Evolutionary conservation across 2,797 vertebrate genomes (phyloP).

Genomic region (Buphagus erythrorhynchus): DNA sequence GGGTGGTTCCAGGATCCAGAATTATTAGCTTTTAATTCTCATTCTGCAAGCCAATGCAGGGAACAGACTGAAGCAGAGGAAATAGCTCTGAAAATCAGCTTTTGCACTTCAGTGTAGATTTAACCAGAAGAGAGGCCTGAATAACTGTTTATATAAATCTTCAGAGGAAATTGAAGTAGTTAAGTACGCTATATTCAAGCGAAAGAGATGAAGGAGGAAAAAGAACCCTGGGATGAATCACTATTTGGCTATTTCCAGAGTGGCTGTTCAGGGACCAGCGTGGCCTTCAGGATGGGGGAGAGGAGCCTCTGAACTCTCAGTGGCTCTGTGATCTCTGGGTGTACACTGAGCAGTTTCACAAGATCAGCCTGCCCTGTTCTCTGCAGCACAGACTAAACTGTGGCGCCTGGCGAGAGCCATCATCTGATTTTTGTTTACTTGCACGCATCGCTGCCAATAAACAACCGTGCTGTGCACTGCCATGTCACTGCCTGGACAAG

Average conservation of each 20-base stretch:
- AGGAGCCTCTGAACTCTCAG: background rate
- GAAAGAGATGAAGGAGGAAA: background rate
- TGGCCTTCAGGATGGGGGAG: background rate
- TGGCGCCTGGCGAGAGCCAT: background rate
- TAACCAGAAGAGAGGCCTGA: background rate
- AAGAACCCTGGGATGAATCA: constrained; percentile 38
- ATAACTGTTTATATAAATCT: constrained; percentile 22
- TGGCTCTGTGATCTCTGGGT: background rate
- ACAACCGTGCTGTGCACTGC: background rate
- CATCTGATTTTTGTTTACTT: constrained; percentile 17
- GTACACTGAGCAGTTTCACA: background rate
- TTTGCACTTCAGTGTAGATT: background rate
- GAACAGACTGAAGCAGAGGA: background rate
- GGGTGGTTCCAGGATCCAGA: background rate
- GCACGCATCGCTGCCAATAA: background rate
- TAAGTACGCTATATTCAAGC: background rate
- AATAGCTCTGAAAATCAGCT: constrained; percentile 7
- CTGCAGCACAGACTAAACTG: background rate
- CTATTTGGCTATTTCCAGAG: constrained; percentile 30
- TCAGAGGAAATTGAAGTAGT: constrained; percentile 27
- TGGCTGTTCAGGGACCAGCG: background rate
- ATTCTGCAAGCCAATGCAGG: background rate
- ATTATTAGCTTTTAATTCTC: constrained; percentile 5
- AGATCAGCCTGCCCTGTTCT: background rate
- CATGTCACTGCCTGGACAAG: background rate